These are phyloP conservation scores for Agrilus cyanescens DNA, from an alignment of 2,888 invertebrate genomes.

Conservation along the genomic window DNA sequence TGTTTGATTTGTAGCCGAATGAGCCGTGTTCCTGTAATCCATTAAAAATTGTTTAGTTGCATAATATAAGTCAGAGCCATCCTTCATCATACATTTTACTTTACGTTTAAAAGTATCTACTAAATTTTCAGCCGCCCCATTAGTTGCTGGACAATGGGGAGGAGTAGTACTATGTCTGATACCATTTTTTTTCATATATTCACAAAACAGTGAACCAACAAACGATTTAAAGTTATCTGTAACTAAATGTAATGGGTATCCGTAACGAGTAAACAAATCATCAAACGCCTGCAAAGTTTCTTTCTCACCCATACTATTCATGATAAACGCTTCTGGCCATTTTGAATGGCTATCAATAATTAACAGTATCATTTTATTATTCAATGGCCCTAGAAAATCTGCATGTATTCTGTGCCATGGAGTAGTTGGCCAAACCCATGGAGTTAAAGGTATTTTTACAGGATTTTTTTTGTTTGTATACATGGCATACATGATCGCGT, in stretches of 20 bases:
- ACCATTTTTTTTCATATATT: conserved; percentile 9
- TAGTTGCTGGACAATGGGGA: too few species aligned
- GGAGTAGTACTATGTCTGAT: conserved; percentile 13
- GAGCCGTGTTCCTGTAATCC: too few species aligned
- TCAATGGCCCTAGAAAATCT: conserved; percentile 9
- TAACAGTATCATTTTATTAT: conserved; percentile 23
- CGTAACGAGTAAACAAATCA: conserved; percentile 14
- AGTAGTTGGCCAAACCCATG: not conserved
- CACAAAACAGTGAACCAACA: conserved; percentile 12
- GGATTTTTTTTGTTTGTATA: not conserved
- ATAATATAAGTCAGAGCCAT: too few species aligned
- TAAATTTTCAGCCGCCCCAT: conserved; percentile 5
- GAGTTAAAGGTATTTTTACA: not conserved
- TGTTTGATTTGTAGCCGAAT: too few species aligned
- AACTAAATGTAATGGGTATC: conserved; percentile 12
- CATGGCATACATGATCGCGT: not conserved
- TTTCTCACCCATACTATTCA: conserved; percentile 8
- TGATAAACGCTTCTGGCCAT: conserved; percentile 26
- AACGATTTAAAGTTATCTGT: conserved; percentile 16
- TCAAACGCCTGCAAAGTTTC: conserved; percentile 10
- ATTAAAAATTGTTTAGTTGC: too few species aligned
- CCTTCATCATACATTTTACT: too few species aligned
- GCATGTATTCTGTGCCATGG: conserved; percentile 3
- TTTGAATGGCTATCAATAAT: conserved; percentile 30
- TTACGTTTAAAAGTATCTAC: conserved; percentile 1